phyloP scores from a whole-genome alignment of 2,797 vertebrate genomes.

The Premnoplex brunnescens region DNA sequence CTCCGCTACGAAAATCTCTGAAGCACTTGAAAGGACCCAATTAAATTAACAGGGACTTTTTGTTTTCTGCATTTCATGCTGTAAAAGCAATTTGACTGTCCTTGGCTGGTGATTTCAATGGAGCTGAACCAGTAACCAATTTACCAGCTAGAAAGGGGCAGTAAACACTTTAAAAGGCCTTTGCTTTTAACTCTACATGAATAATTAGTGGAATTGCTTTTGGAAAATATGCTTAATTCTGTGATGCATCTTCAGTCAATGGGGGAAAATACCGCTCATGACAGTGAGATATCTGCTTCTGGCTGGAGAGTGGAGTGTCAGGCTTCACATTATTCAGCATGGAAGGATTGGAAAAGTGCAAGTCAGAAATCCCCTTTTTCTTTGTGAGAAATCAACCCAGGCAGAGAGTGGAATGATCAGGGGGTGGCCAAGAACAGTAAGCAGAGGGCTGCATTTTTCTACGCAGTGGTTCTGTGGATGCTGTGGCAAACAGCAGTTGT shows the following conservation, averaged over 20 bases:
- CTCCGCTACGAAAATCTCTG: slow-evolving; percentile 63
- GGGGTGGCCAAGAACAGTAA: background rate
- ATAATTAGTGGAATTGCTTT: background rate
- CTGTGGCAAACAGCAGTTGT: accelerated
- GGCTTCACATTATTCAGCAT: background rate
- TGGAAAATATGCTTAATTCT: background rate
- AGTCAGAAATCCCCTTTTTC: background rate
- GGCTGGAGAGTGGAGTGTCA: background rate
- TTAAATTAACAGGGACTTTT: slow-evolving; percentile 51
- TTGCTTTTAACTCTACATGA: background rate
- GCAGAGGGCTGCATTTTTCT: background rate
- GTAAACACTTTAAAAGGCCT: background rate
- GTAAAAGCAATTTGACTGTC: slow-evolving; percentile 16
- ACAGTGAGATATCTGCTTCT: background rate
- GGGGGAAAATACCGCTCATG: background rate
- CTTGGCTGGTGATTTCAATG: slow-evolving; percentile 1
- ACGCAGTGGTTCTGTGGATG: accelerated
- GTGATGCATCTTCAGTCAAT: background rate
- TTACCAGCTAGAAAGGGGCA: background rate
- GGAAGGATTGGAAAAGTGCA: background rate
- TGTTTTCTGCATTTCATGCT: slow-evolving; percentile 47
- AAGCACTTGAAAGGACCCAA: slow-evolving; percentile 42
- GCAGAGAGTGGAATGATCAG: accelerated
- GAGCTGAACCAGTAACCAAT: background rate
- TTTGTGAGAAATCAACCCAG: background rate